Evolutionary conservation across 2,797 vertebrate species (phyloP).

Genomic region (Hylomyscus alleni): DNA sequence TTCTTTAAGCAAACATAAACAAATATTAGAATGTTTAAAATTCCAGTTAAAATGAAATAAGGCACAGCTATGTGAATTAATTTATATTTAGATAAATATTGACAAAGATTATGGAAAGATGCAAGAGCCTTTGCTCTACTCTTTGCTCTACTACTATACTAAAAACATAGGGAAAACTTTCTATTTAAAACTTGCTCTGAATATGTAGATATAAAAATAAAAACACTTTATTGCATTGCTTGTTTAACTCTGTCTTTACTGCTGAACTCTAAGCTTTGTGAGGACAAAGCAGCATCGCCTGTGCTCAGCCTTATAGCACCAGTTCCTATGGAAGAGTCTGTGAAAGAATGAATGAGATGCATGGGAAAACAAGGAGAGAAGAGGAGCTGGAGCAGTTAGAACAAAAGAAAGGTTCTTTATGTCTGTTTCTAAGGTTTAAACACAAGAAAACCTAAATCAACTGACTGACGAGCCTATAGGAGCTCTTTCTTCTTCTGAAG

Average conservation of each 20-base stretch:
- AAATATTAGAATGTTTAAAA: not conserved
- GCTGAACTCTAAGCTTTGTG: slow-evolving; percentile 48
- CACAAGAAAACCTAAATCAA: not conserved
- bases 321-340: not conserved
- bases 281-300: slow-evolving; percentile 7
- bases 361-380: not conserved
- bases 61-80: not conserved
- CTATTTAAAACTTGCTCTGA: slow-evolving; percentile 67
- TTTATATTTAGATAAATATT: slow-evolving; percentile 65
- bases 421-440: slow-evolving; percentile 37
- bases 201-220: slow-evolving; percentile 40
- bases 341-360: slow-evolving; percentile 37
- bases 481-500: slow-evolving; percentile 34
- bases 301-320: not conserved
- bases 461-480: not conserved
- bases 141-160: slow-evolving; percentile 7
- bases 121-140: slow-evolving; percentile 20
- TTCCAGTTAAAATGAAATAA: not conserved
- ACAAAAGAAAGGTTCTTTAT: slow-evolving; percentile 25
- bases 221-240: slow-evolving; percentile 16
- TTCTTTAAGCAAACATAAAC: not conserved
- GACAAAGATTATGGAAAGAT: slow-evolving; percentile 46
- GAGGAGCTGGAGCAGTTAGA: not conserved
- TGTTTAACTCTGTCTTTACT: slow-evolving; percentile 19
- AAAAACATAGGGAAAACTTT: slow-evolving; percentile 49